Conservation (phyloP, 2,888 invertebrate species). For the Trissolcus brochymenae region DNA sequence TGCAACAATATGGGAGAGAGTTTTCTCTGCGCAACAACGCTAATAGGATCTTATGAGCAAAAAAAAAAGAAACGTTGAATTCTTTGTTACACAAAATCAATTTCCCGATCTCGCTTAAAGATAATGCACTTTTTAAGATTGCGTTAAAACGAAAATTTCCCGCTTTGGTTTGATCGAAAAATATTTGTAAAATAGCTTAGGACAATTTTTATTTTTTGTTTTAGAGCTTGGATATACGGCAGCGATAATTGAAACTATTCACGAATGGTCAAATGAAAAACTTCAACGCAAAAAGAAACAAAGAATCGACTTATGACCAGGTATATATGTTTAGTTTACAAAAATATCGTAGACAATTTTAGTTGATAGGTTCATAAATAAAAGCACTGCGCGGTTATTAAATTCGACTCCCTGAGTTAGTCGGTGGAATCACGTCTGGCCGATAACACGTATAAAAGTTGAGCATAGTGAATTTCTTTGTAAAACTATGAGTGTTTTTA, state of each 20-base stretch:
- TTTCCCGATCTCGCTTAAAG: slow-evolving; percentile 35
- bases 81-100: slow-evolving; percentile 51
- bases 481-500: neutral
- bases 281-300: too few relatives aligned
- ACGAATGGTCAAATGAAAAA: too few relatives aligned
- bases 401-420: slow-evolving; percentile 28
- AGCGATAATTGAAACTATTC: too few relatives aligned
- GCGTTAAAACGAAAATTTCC: slow-evolving; percentile 31
- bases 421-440: slow-evolving; percentile 31
- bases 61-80: slow-evolving; percentile 47
- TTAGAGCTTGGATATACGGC: too few relatives aligned
- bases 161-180: slow-evolving; percentile 39
- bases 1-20: slow-evolving; percentile 43
- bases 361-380: slow-evolving; percentile 32
- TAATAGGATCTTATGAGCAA: slow-evolving; percentile 54
- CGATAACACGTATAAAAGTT: slow-evolving; percentile 37
- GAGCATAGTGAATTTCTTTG: slow-evolving; percentile 29
- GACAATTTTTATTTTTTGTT: too few relatives aligned
- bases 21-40: slow-evolving; percentile 30
- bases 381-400: slow-evolving; percentile 32
- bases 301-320: too few relatives aligned
- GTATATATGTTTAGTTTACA: too few relatives aligned
- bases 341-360: neutral
- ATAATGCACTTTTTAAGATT: slow-evolving; percentile 53
- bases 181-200: neutral